These are phyloP conservation scores for Deilephila porcellus DNA, from an alignment of 2,888 invertebrate genomes.

Conservation along the genomic window DNA sequence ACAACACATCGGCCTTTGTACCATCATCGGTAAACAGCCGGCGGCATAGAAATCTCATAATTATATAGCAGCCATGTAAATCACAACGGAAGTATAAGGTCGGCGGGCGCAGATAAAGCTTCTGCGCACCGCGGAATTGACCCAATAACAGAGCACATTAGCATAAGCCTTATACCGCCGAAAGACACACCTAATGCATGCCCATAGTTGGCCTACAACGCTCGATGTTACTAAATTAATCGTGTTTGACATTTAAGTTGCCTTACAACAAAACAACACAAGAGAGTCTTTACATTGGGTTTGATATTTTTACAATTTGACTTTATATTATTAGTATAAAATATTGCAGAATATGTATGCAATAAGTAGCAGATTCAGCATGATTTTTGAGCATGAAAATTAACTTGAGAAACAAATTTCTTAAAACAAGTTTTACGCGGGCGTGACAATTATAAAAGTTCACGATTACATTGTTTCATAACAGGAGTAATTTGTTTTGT, in stretches of 20 bases:
- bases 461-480: too few relatives aligned
- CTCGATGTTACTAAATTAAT: neutral
- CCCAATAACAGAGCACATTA: constrained; percentile 12
- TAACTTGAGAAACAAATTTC: too few relatives aligned
- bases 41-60: constrained; percentile 19
- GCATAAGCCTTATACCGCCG: constrained; percentile 1
- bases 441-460: too few relatives aligned
- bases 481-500: too few relatives aligned
- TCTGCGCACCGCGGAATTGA: constrained; percentile 15
- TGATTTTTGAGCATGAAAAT: too few relatives aligned
- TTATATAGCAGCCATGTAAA: constrained; percentile 10
- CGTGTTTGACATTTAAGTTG: neutral
- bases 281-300: too few relatives aligned
- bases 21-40: constrained; percentile 1
- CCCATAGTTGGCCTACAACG: neutral
- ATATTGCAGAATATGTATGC: too few relatives aligned
- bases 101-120: constrained; percentile 20
- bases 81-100: constrained; percentile 22
- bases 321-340: too few relatives aligned
- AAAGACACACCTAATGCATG: neutral
- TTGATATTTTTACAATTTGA: too few relatives aligned
- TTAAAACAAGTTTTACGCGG: too few relatives aligned
- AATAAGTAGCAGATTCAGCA: too few relatives aligned
- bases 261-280: neutral
- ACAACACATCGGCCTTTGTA: constrained; percentile 17